phyloP scores from a whole-genome alignment of 2,113 vertebrate genomes.

The Eptesicus fuscus region DNA sequence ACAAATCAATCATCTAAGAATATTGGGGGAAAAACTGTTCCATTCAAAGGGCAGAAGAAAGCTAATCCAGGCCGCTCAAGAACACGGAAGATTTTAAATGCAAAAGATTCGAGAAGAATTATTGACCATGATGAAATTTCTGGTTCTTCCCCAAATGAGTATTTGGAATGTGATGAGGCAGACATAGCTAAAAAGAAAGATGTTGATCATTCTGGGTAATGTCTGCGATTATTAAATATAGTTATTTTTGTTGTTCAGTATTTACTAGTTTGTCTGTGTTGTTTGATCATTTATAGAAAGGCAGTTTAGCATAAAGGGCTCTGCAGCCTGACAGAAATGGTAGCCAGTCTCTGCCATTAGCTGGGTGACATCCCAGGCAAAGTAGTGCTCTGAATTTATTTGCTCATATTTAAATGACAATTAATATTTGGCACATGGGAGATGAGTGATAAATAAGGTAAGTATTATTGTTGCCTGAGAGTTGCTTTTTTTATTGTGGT shows the following conservation, averaged over 20 bases:
- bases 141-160: background rate
- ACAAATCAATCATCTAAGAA: constrained; percentile 41
- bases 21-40: background rate
- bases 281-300: background rate
- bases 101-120: constrained; percentile 9
- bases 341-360: background rate
- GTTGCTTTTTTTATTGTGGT: background rate
- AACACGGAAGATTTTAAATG: constrained; percentile 14
- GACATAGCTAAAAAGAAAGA: constrained; percentile 31
- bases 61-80: background rate
- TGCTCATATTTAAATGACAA: background rate
- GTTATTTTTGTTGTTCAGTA: background rate
- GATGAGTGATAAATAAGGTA: background rate
- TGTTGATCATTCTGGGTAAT: constrained; percentile 57
- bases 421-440: background rate
- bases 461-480: background rate
- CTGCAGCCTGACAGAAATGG: background rate
- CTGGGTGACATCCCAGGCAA: background rate
- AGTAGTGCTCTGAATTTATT: background rate
- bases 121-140: background rate
- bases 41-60: constrained; percentile 41
- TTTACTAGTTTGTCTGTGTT: background rate
- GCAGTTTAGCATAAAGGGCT: background rate
- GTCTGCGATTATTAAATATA: background rate
- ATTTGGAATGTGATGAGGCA: background rate